Evolutionary conservation across 2,797 vertebrate species (phyloP).

Genomic region (Xerus rutilus): DNA sequence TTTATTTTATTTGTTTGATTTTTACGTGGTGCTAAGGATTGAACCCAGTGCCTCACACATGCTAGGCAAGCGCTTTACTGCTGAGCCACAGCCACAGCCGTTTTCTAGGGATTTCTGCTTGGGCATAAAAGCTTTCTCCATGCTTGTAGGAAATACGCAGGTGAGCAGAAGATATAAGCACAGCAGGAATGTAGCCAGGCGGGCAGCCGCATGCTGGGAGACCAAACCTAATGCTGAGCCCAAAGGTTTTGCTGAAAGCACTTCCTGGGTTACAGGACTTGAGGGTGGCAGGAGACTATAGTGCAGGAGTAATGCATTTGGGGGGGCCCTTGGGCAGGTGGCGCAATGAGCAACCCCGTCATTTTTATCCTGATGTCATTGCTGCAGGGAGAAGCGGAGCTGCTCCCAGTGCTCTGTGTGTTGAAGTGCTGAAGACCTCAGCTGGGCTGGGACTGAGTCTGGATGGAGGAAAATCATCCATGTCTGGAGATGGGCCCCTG

Average conservation of each 20-base stretch:
- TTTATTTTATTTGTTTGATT: too few relatives aligned
- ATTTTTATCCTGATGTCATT: background rate
- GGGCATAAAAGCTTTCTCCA: background rate
- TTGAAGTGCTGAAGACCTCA: conserved; percentile 95
- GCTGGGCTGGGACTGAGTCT: conserved; percentile 96
- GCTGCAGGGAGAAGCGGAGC: conserved; percentile 87
- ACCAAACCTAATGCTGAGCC: background rate
- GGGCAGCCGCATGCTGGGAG: background rate
- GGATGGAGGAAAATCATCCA: conserved; percentile 93
- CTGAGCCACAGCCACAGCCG: too few relatives aligned
- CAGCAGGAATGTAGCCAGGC: background rate
- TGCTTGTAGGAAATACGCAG: accelerated
- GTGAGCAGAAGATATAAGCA: background rate
- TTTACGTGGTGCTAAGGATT: too few relatives aligned
- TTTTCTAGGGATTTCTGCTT: background rate
- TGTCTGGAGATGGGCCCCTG: conserved; percentile 93
- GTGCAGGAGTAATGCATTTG: background rate
- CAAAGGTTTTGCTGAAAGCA: background rate
- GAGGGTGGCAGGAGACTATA: background rate
- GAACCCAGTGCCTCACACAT: too few relatives aligned
- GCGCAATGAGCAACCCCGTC: background rate
- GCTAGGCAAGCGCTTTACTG: too few relatives aligned
- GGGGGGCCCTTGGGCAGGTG: background rate
- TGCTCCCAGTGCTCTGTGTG: conserved; percentile 88
- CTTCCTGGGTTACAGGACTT: background rate